Evolutionary conservation across 1,140 invertebrate genomes (phyloP), one percentile per base, ranked within the genome.

Genomic region (Neocloeon triangulifer): DNA sequence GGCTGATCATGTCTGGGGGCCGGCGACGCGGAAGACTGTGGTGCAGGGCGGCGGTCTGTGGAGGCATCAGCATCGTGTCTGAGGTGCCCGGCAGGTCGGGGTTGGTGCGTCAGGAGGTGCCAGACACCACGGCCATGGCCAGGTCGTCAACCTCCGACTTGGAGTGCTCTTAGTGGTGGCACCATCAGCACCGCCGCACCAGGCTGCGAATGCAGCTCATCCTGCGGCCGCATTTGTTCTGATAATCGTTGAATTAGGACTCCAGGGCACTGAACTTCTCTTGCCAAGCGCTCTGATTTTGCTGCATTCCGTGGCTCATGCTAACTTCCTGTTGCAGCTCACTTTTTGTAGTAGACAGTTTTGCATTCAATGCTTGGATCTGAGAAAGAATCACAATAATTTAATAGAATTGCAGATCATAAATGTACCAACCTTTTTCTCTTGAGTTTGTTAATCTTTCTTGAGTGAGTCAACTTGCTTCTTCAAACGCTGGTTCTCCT

Each of bases 101-200:
- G 73, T 62, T 45, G 79, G 74, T 7, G 85, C 86, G 43, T 95
- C 84, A 97, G 62, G 49, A 77, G 92, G 57, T 95, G 89, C 85
- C 96, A 91, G 1, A 98, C 58, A 62, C 97, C 91, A 8, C 81
- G n/a, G 62, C 56, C 59, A 61, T 59, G 13, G 58, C 49, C 28
- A 61, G 59, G 34, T 64, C 64, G 35, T 69, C 66, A 25, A 64
- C 59, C 27, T 38, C 37, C 10, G 25, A 16, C 31, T 13, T n/a
- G 17, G 32, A 25, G n/a, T 37, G 31, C 13, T 37, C 36, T 12
- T 37, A 25, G 59, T 1, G 96, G 56, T 57, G 97, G 89, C 40
- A 95, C 88, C 42, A 76, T 68, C 8, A 97, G 57, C 9, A 91
- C 85, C 0, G 48, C 36, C 2, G n/a, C 22, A 27, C 22, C 16